These are phyloP conservation scores for Esox masquinongy DNA, from an alignment of 2,797 vertebrate genomes.

Conservation along the genomic window DNA sequence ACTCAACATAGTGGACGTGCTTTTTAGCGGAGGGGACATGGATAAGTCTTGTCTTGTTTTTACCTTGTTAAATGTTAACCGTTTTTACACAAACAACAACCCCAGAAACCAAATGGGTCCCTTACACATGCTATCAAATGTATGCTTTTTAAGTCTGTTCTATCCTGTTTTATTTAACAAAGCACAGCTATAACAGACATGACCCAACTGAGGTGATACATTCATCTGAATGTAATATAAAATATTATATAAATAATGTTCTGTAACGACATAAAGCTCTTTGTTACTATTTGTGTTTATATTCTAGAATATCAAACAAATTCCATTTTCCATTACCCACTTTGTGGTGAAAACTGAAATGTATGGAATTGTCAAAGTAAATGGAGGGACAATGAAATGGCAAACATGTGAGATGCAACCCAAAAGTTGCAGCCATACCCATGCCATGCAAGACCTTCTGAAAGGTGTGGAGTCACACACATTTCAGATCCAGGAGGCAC, in stretches of 20 bases:
- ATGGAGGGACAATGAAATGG: background rate
- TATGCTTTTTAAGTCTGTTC: background rate
- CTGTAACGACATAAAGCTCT: no score
- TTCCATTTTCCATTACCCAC: background rate
- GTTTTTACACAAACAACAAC: background rate
- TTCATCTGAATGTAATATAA: background rate
- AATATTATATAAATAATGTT: background rate
- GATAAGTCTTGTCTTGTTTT: background rate
- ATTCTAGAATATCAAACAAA: background rate
- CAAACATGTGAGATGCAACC: background rate
- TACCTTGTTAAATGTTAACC: background rate
- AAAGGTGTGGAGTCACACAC: background rate
- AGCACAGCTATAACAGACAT: background rate
- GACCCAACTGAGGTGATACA: background rate
- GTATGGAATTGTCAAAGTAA: background rate
- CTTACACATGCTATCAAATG: background rate
- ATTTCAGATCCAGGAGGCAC: background rate
- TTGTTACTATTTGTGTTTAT: background rate
- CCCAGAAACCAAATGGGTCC: background rate
- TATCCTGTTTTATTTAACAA: background rate
- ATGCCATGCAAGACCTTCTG: background rate
- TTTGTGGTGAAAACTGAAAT: background rate
- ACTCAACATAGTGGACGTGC: background rate
- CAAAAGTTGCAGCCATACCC: background rate
- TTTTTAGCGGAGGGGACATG: background rate